Base-by-base conservation (phyloP, 1,140 invertebrate species). In the Diorhabda elongata region DNA sequence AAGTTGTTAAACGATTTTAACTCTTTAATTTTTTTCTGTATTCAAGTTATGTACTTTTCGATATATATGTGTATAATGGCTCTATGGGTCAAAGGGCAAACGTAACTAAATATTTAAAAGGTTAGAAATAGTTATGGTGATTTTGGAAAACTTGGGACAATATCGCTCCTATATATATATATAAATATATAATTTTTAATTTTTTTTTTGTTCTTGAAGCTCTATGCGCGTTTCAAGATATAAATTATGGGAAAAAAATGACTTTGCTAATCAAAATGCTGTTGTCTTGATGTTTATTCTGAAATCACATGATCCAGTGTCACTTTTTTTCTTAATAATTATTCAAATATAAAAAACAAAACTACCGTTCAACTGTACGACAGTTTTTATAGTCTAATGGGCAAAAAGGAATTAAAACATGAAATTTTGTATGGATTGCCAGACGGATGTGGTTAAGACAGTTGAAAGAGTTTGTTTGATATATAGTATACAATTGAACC, bases 51-150 rank as follows among this genome's bases (percentile, higher is more conserved):
- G 70, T 76, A 74, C 69, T 71, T 75, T 75, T 69, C 66, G 70
- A 71, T 76, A 75, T 71, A 69, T 75, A 72, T 75, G 71, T 75
- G 74, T 77, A 76, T 78, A 78, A 76, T 76, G 74, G 77, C 77
- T 77, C 75, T 78, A 72, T 78, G 77, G 77, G 77, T 78, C 71
- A 76, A 74, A 78, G 75, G 77, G 77, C 77, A 78, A 77, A 75
- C 74, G 74, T 76, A 63, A 62, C 56, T 63, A 42, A 61, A 56
- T 62, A 68, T 68, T 59, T 67, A 26, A 61, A 68, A 69, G 44
- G 61, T 69, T 75, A 74, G 73, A 75, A 74, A 71, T 75, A 75
- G 74, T 72, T 26, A 67, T 71, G 57, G 74, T 76, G 73, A 72
- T 77, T 77, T 75, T 75, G 71, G 75, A 75, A 73, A 69, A 74